These are phyloP conservation scores for Porites australiensis DNA, from an alignment of 64 coral and sea anemone species.

Conservation along the genomic window DNA sequence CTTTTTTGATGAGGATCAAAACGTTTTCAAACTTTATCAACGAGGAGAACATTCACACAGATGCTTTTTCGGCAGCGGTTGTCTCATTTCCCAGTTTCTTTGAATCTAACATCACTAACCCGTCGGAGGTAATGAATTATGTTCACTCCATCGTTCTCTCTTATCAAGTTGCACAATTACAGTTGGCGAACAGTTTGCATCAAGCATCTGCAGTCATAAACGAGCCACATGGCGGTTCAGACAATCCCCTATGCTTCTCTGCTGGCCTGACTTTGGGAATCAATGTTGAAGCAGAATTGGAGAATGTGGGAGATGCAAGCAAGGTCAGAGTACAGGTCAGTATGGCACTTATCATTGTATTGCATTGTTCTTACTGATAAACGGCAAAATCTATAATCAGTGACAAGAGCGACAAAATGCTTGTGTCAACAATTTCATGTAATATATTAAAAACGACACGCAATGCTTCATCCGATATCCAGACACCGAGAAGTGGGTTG, in stretches of 20 bases:
- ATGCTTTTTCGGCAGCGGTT: slow-evolving; percentile 82
- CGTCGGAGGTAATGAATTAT: slow-evolving; percentile 78
- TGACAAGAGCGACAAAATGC: too few relatives aligned
- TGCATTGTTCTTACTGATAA: too few relatives aligned
- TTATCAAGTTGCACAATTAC: slow-evolving; percentile 54
- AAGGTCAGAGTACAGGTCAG: slow-evolving; percentile 89
- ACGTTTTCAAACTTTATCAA: slow-evolving; percentile 70
- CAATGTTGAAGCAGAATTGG: slow-evolving; percentile 91
- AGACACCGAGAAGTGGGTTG: too few relatives aligned
- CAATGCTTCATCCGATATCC: too few relatives aligned
- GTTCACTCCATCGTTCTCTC: slow-evolving; percentile 73
- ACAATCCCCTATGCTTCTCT: slow-evolving; percentile 91
- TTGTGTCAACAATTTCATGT: too few relatives aligned
- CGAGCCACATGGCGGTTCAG: slow-evolving; percentile 90
- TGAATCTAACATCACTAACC: slow-evolving; percentile 96
- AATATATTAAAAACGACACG: too few relatives aligned
- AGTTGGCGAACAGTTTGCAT: slow-evolving; percentile 67
- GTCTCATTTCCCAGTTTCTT: slow-evolving; percentile 87
- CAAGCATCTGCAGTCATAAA: slow-evolving; percentile 79
- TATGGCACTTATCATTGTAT: too few relatives aligned
- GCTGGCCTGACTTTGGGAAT: slow-evolving; percentile 91
- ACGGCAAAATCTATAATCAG: too few relatives aligned
- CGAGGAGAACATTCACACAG: slow-evolving; percentile 52
- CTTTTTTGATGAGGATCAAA: slow-evolving; percentile 87
- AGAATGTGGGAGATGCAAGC: slow-evolving; percentile 78